Evolutionary conservation across 2,797 vertebrate species (phyloP).

Genomic region (Falco naumanni): DNA sequence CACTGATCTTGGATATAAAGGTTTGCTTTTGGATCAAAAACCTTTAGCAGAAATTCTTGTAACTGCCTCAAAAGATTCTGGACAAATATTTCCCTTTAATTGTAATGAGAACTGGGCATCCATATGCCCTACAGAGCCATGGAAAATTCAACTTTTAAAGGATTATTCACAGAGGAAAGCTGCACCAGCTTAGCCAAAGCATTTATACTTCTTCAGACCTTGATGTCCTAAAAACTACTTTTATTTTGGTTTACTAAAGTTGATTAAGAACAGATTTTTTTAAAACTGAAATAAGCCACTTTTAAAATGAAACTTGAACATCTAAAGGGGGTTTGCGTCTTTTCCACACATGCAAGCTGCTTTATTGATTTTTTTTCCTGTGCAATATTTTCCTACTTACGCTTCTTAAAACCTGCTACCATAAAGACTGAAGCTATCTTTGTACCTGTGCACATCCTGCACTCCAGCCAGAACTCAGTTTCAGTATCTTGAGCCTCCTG

Average conservation of each 20-base stretch:
- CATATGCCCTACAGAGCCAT: slow-evolving; percentile 60
- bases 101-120: slow-evolving; percentile 68
- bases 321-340: slow-evolving; percentile 3
- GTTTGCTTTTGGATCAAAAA: slow-evolving; percentile 55
- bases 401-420: slow-evolving; percentile 6
- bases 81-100: slow-evolving; percentile 60
- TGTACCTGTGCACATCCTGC: slow-evolving; percentile 14
- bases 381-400: background rate
- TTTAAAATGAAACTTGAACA: slow-evolving; percentile 48
- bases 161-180: slow-evolving; percentile 58
- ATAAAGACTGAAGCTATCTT: background rate
- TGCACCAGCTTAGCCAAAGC: slow-evolving; percentile 59
- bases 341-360: slow-evolving; percentile 26
- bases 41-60: slow-evolving; percentile 51
- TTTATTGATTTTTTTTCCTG: background rate
- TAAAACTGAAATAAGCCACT: slow-evolving; percentile 51
- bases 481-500: background rate
- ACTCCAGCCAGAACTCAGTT: background rate
- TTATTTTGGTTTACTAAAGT: slow-evolving; percentile 67
- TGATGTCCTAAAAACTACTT: slow-evolving; percentile 62
- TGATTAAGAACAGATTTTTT: slow-evolving; percentile 63
- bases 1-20: slow-evolving; percentile 47
- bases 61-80: slow-evolving; percentile 61
- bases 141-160: slow-evolving; percentile 65
- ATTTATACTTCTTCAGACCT: slow-evolving; percentile 60